Percentiles rank a stretch among this genome's conserved stretches.
Evolutionary conservation across 2,888 invertebrate species (phyloP).

Genomic region (Lasioglossum zephyrum): DNA sequence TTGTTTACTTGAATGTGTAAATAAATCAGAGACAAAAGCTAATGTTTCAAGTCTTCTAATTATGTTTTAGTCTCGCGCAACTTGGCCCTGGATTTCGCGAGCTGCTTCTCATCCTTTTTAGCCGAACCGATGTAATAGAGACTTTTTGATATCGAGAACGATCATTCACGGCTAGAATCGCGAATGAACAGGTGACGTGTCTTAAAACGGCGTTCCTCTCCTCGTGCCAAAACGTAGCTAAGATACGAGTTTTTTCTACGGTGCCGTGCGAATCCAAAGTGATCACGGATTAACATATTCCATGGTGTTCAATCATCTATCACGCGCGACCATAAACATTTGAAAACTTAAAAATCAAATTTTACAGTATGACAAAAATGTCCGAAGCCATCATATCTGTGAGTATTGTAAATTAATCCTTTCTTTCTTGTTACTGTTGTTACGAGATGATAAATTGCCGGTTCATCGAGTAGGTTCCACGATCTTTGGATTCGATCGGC

Average conservation of each 20-base stretch:
- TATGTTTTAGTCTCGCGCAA: background rate
- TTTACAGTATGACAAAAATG: background rate
- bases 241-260: slow-evolving; percentile 65
- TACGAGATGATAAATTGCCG: background rate
- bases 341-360: background rate
- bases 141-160: slow-evolving; percentile 62
- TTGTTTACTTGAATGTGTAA: background rate
- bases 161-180: slow-evolving; percentile 50
- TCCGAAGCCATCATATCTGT: background rate
- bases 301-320: background rate
- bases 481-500: slow-evolving; percentile 64
- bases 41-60: background rate
- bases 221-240: slow-evolving; percentile 73
- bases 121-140: slow-evolving; percentile 50
- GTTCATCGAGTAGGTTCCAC: background rate
- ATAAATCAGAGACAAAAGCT: background rate
- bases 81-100: slow-evolving; percentile 27
- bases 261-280: slow-evolving; percentile 63
- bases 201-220: slow-evolving; percentile 73
- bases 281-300: background rate
- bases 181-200: slow-evolving; percentile 51
- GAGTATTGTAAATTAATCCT: background rate
- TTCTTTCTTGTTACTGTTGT: background rate
- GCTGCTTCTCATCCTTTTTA: slow-evolving; percentile 53
- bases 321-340: background rate